Conservation (phyloP, 2,113 vertebrate genomes). For the Trogon surrucura region DNA sequence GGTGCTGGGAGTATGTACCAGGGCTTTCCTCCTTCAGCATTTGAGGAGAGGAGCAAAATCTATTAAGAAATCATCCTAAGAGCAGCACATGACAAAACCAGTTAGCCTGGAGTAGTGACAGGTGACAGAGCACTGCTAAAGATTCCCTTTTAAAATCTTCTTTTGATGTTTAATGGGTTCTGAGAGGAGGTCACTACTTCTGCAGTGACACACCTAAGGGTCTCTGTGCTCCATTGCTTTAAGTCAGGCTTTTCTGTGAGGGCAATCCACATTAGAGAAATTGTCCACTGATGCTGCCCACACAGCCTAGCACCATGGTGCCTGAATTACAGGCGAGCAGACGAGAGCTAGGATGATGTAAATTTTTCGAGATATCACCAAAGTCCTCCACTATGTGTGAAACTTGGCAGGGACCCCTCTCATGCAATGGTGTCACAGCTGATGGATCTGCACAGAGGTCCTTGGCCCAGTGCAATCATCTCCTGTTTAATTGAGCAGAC, state of each 20-base stretch:
- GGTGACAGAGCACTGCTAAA: background rate
- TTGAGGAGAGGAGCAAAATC: background rate
- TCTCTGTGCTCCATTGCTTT: background rate
- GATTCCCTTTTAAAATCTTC: background rate
- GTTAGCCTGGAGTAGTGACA: background rate
- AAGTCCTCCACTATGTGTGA: background rate
- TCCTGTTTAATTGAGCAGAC: accelerated
- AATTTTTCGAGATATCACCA: background rate
- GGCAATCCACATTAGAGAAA: background rate
- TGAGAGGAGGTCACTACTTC: background rate
- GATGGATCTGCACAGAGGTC: background rate
- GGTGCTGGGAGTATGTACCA: accelerated
- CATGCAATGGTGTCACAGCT: background rate
- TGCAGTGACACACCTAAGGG: background rate
- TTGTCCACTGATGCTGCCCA: background rate
- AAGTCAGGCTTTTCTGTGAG: background rate
- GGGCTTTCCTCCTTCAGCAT: background rate
- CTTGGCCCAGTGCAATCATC: background rate
- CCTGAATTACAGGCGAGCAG: background rate
- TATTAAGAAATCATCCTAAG: background rate
- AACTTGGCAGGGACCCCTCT: background rate
- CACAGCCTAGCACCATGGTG: background rate
- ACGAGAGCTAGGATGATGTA: background rate
- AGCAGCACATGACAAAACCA: background rate
- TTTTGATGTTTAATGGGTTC: background rate